Conservation (phyloP, 2,888 invertebrate species). For the Drosophila kokeensis region DNA sequence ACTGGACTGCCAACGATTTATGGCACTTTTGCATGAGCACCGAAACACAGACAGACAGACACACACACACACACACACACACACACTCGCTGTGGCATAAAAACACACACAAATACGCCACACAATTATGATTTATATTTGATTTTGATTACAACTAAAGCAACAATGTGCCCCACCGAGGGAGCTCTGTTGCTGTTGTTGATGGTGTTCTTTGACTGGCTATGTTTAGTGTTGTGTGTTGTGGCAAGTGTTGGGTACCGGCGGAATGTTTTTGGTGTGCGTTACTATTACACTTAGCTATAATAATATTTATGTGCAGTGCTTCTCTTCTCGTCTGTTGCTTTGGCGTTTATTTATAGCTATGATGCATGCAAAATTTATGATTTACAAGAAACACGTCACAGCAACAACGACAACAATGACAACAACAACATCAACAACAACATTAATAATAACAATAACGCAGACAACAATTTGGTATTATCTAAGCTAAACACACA, state of each 20-base stretch:
- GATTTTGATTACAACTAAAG: conserved; percentile 76
- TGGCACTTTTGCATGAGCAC: conserved; percentile 71
- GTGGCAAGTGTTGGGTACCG: conserved; percentile 35
- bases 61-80: conserved; percentile 27
- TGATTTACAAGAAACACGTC: conserved; percentile 70
- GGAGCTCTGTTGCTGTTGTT: conserved; percentile 38
- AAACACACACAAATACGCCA: conserved; percentile 43
- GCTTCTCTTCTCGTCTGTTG: conserved; percentile 43
- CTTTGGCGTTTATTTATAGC: conserved; percentile 71
- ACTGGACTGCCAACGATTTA: conserved; percentile 68
- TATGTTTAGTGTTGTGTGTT: conserved; percentile 35
- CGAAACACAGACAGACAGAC: conserved; percentile 19
- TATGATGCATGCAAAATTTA: conserved; percentile 76
- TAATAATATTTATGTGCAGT: conserved; percentile 72
- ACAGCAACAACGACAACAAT: conserved; percentile 47
- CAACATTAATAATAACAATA: conserved; percentile 33
- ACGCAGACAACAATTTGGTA: conserved; percentile 31
- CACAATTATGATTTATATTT: conserved; percentile 75
- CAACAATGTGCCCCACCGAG: conserved; percentile 57
- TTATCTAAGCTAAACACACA: conserved; percentile 24
- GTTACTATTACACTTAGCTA: conserved; percentile 73
- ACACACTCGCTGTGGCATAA: conserved; percentile 18
- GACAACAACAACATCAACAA: conserved; percentile 20
- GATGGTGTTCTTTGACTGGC: conserved; percentile 6
- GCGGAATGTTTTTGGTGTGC: conserved; percentile 54